Conservation (phyloP, 2,113 vertebrate species). For the Oriolus oriolus region DNA sequence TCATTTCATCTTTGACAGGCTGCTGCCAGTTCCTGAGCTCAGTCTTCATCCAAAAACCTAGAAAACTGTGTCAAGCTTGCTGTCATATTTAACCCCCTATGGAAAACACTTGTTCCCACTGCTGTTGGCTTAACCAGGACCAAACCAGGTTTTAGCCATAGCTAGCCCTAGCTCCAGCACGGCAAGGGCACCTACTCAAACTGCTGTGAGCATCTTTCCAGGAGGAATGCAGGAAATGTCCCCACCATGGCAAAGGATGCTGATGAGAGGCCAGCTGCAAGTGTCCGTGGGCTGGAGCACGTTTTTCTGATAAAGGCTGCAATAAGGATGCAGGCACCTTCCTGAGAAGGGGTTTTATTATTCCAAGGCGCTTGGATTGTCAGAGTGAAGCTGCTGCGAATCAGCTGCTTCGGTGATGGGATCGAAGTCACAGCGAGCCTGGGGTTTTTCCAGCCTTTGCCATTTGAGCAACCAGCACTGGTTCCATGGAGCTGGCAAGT, state of each 20-base stretch:
- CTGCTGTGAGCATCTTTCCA: background rate
- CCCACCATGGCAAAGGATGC: rapidly evolving
- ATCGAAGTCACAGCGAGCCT: background rate
- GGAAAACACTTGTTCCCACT: background rate
- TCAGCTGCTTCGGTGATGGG: background rate
- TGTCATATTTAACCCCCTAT: background rate
- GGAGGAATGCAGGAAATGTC: background rate
- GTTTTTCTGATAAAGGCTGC: background rate
- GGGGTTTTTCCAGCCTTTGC: background rate
- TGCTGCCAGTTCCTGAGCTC: background rate
- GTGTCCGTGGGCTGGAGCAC: background rate
- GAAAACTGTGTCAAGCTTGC: conserved; percentile 14
- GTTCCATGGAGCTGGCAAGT: conserved; percentile 30
- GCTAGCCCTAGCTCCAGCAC: background rate
- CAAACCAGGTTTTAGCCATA: background rate
- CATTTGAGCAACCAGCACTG: background rate
- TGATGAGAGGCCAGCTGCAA: background rate
- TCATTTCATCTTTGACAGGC: background rate
- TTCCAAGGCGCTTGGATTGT: background rate
- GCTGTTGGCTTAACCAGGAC: background rate
- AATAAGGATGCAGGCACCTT: background rate
- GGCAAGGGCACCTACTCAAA: background rate
- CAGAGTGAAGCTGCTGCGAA: background rate
- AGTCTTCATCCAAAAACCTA: background rate
- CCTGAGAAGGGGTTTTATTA: rapidly evolving